phyloP scores from a whole-genome alignment of 2,797 vertebrate genomes.

The Fistularia commersonii region DNA sequence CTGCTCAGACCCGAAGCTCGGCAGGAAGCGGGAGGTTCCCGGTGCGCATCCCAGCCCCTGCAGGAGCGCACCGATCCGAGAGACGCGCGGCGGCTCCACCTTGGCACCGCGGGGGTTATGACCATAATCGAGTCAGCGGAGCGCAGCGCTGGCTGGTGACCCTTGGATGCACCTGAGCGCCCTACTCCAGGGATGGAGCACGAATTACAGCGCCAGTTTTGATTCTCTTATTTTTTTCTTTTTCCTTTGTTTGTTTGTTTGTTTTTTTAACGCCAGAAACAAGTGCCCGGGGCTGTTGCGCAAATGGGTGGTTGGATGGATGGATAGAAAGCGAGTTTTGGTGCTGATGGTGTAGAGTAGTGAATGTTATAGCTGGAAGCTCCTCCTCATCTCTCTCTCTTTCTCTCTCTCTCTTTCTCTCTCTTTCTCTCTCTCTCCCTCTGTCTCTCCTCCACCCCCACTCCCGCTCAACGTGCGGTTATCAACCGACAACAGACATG shows the following conservation, averaged over 20 bases:
- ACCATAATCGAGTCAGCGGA: conserved; percentile 71
- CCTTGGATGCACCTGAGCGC: background rate
- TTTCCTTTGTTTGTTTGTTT: too few relatives aligned
- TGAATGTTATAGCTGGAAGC: conserved; percentile 53
- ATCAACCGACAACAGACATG: conserved; percentile 66
- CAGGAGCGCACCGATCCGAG: conserved; percentile 82
- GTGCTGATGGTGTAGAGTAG: conserved; percentile 60
- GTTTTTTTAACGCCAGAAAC: background rate
- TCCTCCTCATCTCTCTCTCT: conserved; percentile 51
- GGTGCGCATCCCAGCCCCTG: conserved; percentile 84
- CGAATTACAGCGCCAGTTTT: background rate
- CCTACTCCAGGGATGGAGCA: background rate
- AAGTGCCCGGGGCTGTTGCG: conserved; percentile 13
- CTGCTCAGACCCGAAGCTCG: conserved; percentile 72
- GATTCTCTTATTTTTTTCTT: background rate
- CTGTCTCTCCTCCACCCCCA: conserved; percentile 15
- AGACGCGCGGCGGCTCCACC: conserved; percentile 79
- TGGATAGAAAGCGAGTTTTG: conserved; percentile 28
- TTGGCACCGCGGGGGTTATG: conserved; percentile 73
- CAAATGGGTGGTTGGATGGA: background rate
- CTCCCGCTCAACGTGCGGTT: conserved; percentile 52
- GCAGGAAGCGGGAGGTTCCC: conserved; percentile 78
- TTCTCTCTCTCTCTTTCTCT: conserved; percentile 26
- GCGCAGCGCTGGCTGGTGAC: conserved; percentile 21
- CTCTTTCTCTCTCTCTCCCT: conserved; percentile 23